Base-by-base conservation (phyloP, 1,140 invertebrate genomes). In the Dendroctonus valens region DNA sequence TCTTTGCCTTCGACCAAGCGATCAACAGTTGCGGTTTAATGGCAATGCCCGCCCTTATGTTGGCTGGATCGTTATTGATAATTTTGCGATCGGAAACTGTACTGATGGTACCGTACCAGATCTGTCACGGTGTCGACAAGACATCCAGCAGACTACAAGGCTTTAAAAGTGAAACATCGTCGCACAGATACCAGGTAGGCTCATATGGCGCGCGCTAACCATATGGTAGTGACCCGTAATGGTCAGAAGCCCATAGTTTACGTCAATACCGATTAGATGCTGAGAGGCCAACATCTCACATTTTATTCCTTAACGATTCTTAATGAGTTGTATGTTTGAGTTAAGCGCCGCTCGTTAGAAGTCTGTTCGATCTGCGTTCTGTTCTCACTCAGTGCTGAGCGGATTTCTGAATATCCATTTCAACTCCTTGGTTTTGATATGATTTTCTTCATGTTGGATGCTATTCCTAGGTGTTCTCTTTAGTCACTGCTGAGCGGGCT, bases 171-270 rank as follows among this genome's bases (percentile, higher is more conserved):
- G 42, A 61, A 60, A 60, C 58, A 60, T 60, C 58, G 55, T 58
- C 55, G 40, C 58, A n/a, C 15, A 7, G 50, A 8, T 15, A 12
- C 59, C 58, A 49, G 49, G 59, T 61, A 52, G 39, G 8, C 26
- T 61, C 59, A 42, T 61, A 61, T 61, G 59, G 59, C 59, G 59
- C 59, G 59, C 59, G 59, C 59, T 61, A 61, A 61, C 59, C 59
- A 61, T 61, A 61, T 61, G 59, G 59, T 61, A 41, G 6, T 40
- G 26, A 49, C 44, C 46, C 44, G 38, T 59, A 59, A 59, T 50
- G 58, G 38, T 39, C 49, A 37, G 59, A 52, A 51, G 52, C 52
- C 58, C 58, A 59, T 59, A 49, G 44, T 59, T 59, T 59, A 59
- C 58, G 59, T 61, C 59, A 14, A 52, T 61, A 41, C 37, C 59